Conservation (phyloP, 2,113 vertebrate species). For the Quiscalus mexicanus region DNA sequence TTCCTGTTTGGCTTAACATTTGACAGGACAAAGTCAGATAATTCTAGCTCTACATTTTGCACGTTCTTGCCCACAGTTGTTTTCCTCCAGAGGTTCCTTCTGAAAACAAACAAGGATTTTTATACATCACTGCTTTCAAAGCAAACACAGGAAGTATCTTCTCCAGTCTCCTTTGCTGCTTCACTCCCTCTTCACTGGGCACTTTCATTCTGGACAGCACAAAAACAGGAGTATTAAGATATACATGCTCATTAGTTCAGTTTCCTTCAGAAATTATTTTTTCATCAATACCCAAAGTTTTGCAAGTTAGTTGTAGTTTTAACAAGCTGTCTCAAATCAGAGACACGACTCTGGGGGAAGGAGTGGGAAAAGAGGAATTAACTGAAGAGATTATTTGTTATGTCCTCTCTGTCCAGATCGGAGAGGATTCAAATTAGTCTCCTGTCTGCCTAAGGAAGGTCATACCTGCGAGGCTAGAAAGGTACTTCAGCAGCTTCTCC, state of each 20-base stretch:
- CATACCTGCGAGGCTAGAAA: background rate
- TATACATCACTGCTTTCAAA: constrained; percentile 66
- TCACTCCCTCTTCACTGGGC: background rate
- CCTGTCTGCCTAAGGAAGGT: background rate
- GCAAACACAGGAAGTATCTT: constrained; percentile 48
- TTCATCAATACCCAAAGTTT: background rate
- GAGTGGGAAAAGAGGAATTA: background rate
- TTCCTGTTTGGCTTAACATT: constrained; percentile 77
- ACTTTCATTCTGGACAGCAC: background rate
- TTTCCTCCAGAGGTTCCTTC: constrained; percentile 61
- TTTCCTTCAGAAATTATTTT: background rate
- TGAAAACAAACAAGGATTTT: constrained; percentile 62
- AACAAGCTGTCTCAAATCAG: background rate
- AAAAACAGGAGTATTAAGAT: background rate
- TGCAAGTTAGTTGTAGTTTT: background rate
- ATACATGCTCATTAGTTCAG: background rate
- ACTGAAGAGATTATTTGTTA: background rate
- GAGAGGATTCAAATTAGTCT: background rate
- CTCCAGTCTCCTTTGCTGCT: background rate
- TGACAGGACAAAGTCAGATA: constrained; percentile 75
- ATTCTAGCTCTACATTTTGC: constrained; percentile 73
- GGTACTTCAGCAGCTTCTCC: background rate
- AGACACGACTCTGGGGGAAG: background rate
- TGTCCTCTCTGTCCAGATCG: background rate
- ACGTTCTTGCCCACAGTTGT: constrained; percentile 63